phyloP scores from a whole-genome alignment of 92 coral and sea anemone genomes.

The Phenganax marumi region DNA sequence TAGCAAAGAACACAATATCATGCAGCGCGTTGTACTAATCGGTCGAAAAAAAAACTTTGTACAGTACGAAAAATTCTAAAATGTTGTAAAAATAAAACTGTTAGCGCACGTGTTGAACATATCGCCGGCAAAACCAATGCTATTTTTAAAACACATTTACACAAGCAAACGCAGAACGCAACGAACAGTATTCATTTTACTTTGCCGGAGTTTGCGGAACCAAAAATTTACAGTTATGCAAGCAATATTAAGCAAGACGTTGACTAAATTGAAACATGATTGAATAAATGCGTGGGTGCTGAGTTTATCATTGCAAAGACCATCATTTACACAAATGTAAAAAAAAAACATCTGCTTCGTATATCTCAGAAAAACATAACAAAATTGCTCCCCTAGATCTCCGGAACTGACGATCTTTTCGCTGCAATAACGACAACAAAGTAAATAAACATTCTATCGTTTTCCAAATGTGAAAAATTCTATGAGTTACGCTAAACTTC shows the following conservation, averaged over 20 bases:
- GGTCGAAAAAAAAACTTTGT: not conserved
- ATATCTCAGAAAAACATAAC: not conserved
- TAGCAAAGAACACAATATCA: not conserved
- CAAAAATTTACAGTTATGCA: not conserved
- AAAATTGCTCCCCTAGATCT: not conserved
- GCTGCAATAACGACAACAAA: not conserved
- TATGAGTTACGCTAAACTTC: no score
- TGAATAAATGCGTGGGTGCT: conserved; percentile 10
- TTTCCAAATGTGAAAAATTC: no score
- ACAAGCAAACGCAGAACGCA: no score
- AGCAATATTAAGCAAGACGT: not conserved
- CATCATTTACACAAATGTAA: not conserved
- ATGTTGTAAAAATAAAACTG: not conserved
- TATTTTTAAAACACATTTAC: not conserved
- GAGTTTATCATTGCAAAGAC: not conserved
- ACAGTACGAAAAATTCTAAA: not conserved
- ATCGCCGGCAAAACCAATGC: not conserved
- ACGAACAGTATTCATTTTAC: no score
- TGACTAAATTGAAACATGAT: not conserved
- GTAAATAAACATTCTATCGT: not conserved
- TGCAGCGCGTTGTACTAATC: no score
- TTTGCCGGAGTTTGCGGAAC: no score
- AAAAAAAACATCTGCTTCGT: conserved; percentile 14
- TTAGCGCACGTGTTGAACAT: not conserved
- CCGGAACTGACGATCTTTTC: not conserved